Base-by-base conservation (phyloP, 2,113 vertebrate species). In the Chaetorhynchus papuensis region DNA sequence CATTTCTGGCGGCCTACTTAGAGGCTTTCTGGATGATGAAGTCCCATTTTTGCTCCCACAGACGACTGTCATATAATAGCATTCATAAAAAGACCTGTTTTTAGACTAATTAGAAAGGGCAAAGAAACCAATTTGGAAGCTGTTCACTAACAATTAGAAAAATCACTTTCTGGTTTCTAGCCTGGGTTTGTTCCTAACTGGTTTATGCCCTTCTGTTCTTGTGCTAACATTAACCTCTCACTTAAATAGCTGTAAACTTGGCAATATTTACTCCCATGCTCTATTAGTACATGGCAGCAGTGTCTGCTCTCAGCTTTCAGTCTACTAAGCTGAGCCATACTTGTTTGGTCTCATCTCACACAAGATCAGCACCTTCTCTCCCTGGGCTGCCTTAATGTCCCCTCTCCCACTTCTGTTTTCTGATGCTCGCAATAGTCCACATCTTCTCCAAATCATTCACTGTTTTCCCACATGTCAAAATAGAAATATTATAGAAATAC, bases 71-170 rank as follows among this genome's bases (percentile, higher is more conserved):
- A 93, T 47, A 31, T 21, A 89, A 83, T 7, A 92, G 39, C 60
- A 93, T 93, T 87, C 64, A 63, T 54, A 71, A 92, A 95, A 82
- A 93, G 39, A 78, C 23, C 30, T 24, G 28, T 1, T 92, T 91
- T 93, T 77, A 86, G 79, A 96, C 77, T 95, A 95, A 93, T 95
- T 92, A 93, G 93, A 95, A 93, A 89, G 83, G 80, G 80, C 68
- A 89, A 93, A 83, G 60, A 87, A 93, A 78, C 54, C 59, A 52
- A 56, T 93, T 68, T 86, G 86, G 89, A 94, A 94, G 64, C 83
- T 83, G 63, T 74, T 87, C 80, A 63, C 39, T 66, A 83, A 70
- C 68, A 70, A 89, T 52, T 50, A 92, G 76, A 93, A 93, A 89
- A 83, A 87, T 16, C 1, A 1, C 22, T 81, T 90, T 83, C 68